Evolutionary conservation across 2,113 vertebrate genomes (phyloP).

Genomic region (Strigops habroptila): DNA sequence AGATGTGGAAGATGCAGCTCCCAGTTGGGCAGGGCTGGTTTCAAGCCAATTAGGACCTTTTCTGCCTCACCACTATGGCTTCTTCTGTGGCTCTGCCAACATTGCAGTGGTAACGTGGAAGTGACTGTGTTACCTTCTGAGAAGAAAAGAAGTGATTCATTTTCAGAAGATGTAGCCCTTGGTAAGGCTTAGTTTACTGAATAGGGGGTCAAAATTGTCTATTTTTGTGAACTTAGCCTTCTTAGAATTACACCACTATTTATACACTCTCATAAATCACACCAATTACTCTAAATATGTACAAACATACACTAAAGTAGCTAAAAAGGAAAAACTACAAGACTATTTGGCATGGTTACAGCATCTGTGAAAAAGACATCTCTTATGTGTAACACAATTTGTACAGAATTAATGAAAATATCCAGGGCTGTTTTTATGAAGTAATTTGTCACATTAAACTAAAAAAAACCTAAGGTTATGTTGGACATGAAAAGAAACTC

Average conservation of each 20-base stretch:
- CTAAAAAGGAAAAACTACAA: constrained; percentile 34
- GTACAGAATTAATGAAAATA: constrained; percentile 66
- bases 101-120: not conserved
- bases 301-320: not conserved
- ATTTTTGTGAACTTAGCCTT: not conserved
- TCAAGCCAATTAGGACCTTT: not conserved
- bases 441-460: constrained; percentile 65
- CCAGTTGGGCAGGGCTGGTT: not conserved
- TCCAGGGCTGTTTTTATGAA: constrained; percentile 56
- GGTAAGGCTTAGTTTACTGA: not conserved
- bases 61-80: not conserved
- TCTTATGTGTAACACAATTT: constrained; percentile 61
- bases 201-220: not conserved
- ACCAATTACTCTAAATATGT: constrained; percentile 26
- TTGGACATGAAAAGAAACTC: constrained; percentile 67
- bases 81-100: not conserved
- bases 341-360: constrained; percentile 42
- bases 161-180: not conserved
- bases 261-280: not conserved
- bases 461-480: constrained; percentile 54
- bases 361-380: constrained; percentile 45
- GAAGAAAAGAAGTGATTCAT: not conserved
- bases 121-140: not conserved
- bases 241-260: not conserved
- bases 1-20: not conserved